phyloP scores from a whole-genome alignment of 2,113 vertebrate genomes.

The Fulmarus glacialis region DNA sequence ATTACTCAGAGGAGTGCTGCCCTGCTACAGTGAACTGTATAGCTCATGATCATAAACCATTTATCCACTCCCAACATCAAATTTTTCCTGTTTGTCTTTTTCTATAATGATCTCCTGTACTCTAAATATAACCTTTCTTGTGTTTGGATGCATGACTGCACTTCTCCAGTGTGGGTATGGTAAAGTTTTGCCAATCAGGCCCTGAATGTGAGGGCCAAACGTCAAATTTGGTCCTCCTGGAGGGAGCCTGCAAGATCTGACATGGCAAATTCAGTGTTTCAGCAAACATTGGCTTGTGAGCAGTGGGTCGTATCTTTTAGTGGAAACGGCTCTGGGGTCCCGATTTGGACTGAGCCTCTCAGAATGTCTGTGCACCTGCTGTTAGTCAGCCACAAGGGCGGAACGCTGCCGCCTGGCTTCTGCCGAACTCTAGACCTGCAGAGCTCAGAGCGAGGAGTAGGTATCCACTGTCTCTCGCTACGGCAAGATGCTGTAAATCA shows the following conservation, averaged over 20 bases:
- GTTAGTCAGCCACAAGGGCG: background rate
- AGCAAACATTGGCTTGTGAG: background rate
- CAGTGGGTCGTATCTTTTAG: background rate
- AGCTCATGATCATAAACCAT: background rate
- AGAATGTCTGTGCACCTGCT: too few relatives aligned
- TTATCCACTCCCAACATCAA: background rate
- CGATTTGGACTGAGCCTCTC: background rate
- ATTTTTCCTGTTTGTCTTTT: background rate
- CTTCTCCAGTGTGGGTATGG: background rate
- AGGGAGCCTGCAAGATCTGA: background rate
- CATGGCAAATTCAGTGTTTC: background rate
- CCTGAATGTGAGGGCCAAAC: background rate
- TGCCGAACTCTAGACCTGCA: background rate
- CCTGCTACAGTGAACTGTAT: background rate
- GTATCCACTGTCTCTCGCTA: fast-evolving
- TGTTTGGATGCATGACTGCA: background rate
- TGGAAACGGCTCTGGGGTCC: background rate
- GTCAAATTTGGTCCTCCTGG: background rate
- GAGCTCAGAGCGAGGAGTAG: background rate
- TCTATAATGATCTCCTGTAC: background rate
- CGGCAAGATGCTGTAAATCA: background rate
- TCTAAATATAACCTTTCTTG: background rate
- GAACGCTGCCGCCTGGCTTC: background rate
- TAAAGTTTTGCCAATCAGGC: background rate
- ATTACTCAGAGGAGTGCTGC: background rate